Evolutionary conservation across 2,113 vertebrate species (phyloP), one percentile per base, ranked within the genome.

Genomic region (Thomomys bottae): DNA sequence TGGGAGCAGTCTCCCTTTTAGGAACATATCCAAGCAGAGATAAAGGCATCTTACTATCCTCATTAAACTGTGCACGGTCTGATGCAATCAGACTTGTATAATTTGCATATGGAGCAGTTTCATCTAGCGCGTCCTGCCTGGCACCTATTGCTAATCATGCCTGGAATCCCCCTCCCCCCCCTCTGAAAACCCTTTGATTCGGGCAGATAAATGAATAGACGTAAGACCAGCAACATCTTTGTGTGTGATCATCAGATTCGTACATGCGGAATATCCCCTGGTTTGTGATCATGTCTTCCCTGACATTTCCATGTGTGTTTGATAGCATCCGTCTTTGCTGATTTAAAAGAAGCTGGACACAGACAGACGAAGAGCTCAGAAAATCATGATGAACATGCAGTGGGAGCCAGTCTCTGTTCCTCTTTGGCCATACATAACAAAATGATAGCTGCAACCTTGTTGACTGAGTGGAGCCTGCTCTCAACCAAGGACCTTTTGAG

Each of bases 91-190:
- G 97, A 91, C 95, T 97, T 92, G 90, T 90, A 92, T 97, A 59
- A 98, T 98, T 98, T 98, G 98, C 98, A 98, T 98, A 98, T 95
- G 97, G 97, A 98, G 97, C 97, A 97, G 96, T 97, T 98, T 98
- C 97, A 98, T 98, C 98, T 97, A 96, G 97, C 96, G 97, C 97
- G 97, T 97, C 97, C 97, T 96, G 97, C 97, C 97, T 97, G 92
- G n/a, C 96, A 98, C 97, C 98, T 97, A 98, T 98, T 98, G 98
- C 98, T 98, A 97, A 98, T 98, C 97, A 98, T 77, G 91, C 97
- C 42, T 49, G 73, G 96, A 79, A 92, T 82, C 94, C 84, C 88
- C 72, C 93, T 94, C 85, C 92, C 88, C 89, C 92, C 95, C 80
- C 92, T 94, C 95, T 95, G 77, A 89, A 89, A 95, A 87, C 94